These are phyloP conservation scores for Platerodrilus igneus DNA, from an alignment of 2,888 invertebrate species.

Conservation along the genomic window DNA sequence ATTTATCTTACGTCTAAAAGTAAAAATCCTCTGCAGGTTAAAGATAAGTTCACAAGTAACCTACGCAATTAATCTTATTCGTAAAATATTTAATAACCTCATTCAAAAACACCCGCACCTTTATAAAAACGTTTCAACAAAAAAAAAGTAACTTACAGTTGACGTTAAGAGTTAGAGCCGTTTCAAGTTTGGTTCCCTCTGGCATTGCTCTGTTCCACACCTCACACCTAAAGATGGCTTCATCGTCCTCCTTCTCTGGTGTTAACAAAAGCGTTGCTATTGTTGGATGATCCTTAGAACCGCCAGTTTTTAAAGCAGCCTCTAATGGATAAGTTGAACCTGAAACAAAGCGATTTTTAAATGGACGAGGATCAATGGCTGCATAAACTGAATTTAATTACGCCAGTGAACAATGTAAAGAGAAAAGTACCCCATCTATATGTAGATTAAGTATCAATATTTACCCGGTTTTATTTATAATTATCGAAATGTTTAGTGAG, in stretches of 20 bases:
- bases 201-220: conserved; percentile 88
- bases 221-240: conserved; percentile 76
- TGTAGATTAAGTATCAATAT: conserved; percentile 35
- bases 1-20: too few species aligned
- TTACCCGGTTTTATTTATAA: too few species aligned
- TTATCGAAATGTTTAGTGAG: too few species aligned
- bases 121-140: too few species aligned
- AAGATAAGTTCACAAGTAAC: too few species aligned
- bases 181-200: conserved; percentile 72
- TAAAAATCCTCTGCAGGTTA: too few species aligned
- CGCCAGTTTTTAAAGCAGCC: conserved; percentile 64
- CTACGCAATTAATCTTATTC: too few species aligned
- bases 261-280: conserved; percentile 69
- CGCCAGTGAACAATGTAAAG: conserved; percentile 24
- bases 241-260: conserved; percentile 80
- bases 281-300: conserved; percentile 69
- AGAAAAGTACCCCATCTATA: conserved; percentile 32
- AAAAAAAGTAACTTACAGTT: conserved; percentile 95
- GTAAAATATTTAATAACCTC: too few species aligned
- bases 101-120: too few species aligned
- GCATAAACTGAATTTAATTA: conserved; percentile 2
- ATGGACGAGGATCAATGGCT: not conserved
- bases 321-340: conserved; percentile 70
- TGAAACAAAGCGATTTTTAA: conserved; percentile 26
- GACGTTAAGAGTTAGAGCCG: conserved; percentile 76